Evolutionary conservation across 1,140 invertebrate genomes (phyloP).

Genomic region (Zaprionus gabonicus): DNA sequence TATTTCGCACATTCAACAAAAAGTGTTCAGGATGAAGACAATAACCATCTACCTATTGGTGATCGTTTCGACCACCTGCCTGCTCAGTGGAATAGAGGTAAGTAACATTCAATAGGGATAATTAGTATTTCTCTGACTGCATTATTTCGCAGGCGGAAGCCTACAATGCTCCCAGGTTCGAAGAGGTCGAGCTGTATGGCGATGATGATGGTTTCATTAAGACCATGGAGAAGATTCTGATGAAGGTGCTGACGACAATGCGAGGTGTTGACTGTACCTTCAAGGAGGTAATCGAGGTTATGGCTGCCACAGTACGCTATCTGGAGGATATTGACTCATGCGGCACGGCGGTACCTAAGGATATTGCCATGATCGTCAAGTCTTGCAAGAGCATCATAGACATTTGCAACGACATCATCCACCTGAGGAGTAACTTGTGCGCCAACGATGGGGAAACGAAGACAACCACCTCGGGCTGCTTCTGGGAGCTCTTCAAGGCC

Average conservation of each 20-base stretch:
- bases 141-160: not conserved
- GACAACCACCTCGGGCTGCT: conserved; percentile 23
- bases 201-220: conserved; percentile 2
- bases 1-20: conserved; percentile 6
- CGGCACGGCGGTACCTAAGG: conserved; percentile 17
- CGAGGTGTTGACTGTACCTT: conserved; percentile 34
- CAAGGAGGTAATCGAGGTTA: not conserved
- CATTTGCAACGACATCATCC: conserved; percentile 25
- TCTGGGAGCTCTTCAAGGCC: conserved; percentile 36
- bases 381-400: conserved; percentile 16
- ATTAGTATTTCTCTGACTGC: not conserved
- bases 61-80: conserved; percentile 5
- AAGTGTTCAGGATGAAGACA: conserved; percentile 3
- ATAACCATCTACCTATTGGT: conserved; percentile 11
- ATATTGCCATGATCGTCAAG: conserved; percentile 31
- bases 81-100: conserved; percentile 1
- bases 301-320: conserved; percentile 13
- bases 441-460: conserved; percentile 5
- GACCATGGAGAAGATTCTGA: conserved; percentile 8
- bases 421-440: conserved; percentile 10
- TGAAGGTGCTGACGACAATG: conserved; percentile 18
- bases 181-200: conserved; percentile 2
- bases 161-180: not conserved
- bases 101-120: not conserved
- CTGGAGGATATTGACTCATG: conserved; percentile 11